Evolutionary conservation across 2,797 vertebrate genomes (phyloP), one percentile per base, ranked within the genome.

Genomic region (Eulemur rubriventer): DNA sequence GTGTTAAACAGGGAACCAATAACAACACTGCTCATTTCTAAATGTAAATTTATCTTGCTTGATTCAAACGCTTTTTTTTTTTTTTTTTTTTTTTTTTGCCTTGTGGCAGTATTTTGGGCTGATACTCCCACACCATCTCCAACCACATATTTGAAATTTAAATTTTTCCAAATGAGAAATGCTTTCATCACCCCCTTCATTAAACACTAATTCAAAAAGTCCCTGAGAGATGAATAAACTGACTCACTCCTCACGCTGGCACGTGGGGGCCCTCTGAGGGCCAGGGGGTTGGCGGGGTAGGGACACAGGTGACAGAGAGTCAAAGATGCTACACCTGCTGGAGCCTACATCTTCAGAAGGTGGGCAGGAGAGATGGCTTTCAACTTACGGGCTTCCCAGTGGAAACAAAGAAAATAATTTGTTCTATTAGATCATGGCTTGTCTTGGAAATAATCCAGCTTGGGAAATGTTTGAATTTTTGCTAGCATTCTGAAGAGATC

Each of bases 381-480:
- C 96, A 97, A 91, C 94, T 89, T 76, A 86, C 92, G 82, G 83
- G 84, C 24, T 96, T 96, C 93, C 94, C 92, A 70, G 91, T 1
- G 87, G 94, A 98, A 97, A 98, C 96, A 96, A 95, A 94, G 95
- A 97, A 98, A 98, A 98, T 98, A 97, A 98, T 98, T 97, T 97
- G 92, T 70, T 61, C 84, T 91, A 94, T 98, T 98, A 98, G 97
- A 97, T 98, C 97, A 97, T 98, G 89, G 73, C 91, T 98, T 89
- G 3, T 90, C 88, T 98, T 98, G 98, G 97, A 97, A 97, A n/a
- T 63, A 35, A 63, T 96, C 97, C 98, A 98, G 85, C 20, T 65
- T 93, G 52, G 89, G 79, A 94, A 97, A 96, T 59, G 12, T 83
- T 97, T 98, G 96, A 91, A 90, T 95, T 97, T 95, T 87, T 97